Percentiles rank a stretch among this genome's conserved stretches.
phyloP scores from a whole-genome alignment of 2,113 vertebrate species.

The Istiophorus platypterus region DNA sequence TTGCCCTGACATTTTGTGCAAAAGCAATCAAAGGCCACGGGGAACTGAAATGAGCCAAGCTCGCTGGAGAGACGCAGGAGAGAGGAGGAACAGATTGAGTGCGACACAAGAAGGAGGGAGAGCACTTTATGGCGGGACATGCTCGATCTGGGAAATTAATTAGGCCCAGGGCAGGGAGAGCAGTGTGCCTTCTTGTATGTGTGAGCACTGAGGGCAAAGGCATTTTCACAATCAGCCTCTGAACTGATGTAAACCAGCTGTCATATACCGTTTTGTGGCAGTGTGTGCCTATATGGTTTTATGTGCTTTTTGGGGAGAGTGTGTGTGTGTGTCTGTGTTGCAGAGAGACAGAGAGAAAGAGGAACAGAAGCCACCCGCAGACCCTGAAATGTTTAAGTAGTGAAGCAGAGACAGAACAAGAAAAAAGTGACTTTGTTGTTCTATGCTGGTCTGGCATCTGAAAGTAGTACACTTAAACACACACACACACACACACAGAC shows the following conservation, averaged over 20 bases:
- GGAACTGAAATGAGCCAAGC: constrained; percentile 67
- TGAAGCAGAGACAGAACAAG: constrained; percentile 31
- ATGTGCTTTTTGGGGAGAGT: constrained; percentile 4
- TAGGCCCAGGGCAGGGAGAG: constrained; percentile 65
- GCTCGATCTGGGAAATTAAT: constrained; percentile 78
- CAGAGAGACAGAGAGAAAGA: constrained; percentile 8
- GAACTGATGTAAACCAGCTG: constrained; percentile 72
- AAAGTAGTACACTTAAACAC: constrained; percentile 40
- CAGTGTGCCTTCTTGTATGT: constrained; percentile 30
- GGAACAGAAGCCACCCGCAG: constrained; percentile 53
- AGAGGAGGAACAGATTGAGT: constrained; percentile 71
- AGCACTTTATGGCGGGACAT: constrained; percentile 75
- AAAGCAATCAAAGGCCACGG: constrained; percentile 68
- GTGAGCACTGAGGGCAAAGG: constrained; percentile 41
- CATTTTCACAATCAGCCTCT: constrained; percentile 63
- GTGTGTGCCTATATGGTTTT: constrained; percentile 33
- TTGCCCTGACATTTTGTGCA: constrained; percentile 67
- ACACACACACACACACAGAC: constrained; percentile 16
- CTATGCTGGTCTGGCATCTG: constrained; percentile 44
- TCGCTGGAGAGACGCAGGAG: constrained; percentile 52
- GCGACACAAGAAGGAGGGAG: constrained; percentile 66
- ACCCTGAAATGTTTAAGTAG: constrained; percentile 47
- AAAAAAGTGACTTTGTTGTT: constrained; percentile 54
- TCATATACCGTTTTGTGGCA: constrained; percentile 49
- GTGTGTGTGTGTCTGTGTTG: constrained; percentile 17